A percentile compares a stretch with the other conserved stretches of the same genome.
phyloP scores from a whole-genome alignment of 2,113 vertebrate species.

The Octodon degus region DNA sequence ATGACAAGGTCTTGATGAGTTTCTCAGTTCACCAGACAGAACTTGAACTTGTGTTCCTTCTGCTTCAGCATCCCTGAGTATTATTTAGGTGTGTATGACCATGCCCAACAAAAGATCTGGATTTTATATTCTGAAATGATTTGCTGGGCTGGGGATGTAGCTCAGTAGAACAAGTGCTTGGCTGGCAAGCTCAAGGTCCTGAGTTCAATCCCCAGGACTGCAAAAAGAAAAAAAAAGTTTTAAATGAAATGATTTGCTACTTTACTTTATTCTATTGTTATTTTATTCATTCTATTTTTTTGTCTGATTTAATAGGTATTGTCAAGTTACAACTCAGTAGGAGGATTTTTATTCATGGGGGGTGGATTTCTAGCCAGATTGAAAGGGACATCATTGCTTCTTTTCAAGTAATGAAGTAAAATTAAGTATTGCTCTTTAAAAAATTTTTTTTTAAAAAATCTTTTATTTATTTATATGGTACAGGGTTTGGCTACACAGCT shows the following conservation, averaged over 20 bases:
- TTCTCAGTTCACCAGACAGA: not conserved
- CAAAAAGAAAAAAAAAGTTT: too few relatives aligned
- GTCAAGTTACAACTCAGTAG: conserved; percentile 34
- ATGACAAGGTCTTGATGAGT: not conserved
- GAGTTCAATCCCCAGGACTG: too few relatives aligned
- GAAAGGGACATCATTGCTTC: conserved; percentile 31
- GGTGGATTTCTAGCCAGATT: not conserved
- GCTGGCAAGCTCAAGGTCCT: too few relatives aligned
- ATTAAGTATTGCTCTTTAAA: conserved; percentile 23
- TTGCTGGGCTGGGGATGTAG: not conserved
- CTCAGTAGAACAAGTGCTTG: too few relatives aligned
- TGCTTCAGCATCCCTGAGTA: not conserved
- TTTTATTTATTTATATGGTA: too few relatives aligned
- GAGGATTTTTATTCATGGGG: not conserved
- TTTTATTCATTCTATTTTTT: not conserved
- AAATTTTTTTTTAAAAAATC: too few relatives aligned
- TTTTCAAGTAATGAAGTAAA: conserved; percentile 51
- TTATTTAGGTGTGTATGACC: not conserved
- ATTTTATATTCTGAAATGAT: conserved; percentile 53
- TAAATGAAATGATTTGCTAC: too few relatives aligned
- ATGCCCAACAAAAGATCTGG: not conserved
- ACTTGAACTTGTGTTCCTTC: not conserved
- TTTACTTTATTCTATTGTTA: too few relatives aligned
- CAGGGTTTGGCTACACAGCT: too few relatives aligned
- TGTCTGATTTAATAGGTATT: conserved; percentile 22